Conservation (phyloP, 2,113 vertebrate genomes). For the Monopterus albus region DNA sequence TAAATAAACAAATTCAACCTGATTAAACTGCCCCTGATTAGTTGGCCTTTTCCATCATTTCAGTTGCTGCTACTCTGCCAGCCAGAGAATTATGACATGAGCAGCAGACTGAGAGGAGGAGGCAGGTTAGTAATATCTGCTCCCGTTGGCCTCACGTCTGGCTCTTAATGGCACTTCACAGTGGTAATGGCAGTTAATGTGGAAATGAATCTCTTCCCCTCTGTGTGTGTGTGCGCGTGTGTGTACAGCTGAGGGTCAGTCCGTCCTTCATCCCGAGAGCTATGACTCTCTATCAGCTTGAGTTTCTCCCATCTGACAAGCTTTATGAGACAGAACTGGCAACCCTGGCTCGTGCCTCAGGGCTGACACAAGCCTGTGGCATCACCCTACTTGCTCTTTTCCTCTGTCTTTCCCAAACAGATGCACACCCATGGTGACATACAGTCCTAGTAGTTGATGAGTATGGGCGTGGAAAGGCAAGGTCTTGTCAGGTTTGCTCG, state of each 20-base stretch:
- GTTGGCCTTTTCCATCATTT: constrained; percentile 28
- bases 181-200: constrained; percentile 61
- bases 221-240: constrained; percentile 6
- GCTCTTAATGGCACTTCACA: constrained; percentile 68
- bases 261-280: constrained; percentile 63
- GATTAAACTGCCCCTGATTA: neutral
- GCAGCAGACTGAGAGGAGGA: constrained; percentile 47
- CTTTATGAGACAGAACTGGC: constrained; percentile 14
- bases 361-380: constrained; percentile 15
- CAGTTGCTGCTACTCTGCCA: constrained; percentile 25
- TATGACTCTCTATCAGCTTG: constrained; percentile 42
- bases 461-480: neutral
- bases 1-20: constrained; percentile 1
- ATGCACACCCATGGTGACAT: constrained; percentile 21
- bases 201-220: too few relatives aligned
- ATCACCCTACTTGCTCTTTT: neutral
- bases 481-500: too few relatives aligned
- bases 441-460: constrained; percentile 8
- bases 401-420: constrained; percentile 2
- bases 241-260: constrained; percentile 16
- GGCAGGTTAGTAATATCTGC: constrained; percentile 54
- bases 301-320: constrained; percentile 26
- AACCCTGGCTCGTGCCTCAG: constrained; percentile 11
- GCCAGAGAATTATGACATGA: constrained; percentile 15
- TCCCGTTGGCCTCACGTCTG: constrained; percentile 50